Base-by-base conservation (phyloP, 1,140 invertebrate species). In the Zeugodacus cucurbitae region DNA sequence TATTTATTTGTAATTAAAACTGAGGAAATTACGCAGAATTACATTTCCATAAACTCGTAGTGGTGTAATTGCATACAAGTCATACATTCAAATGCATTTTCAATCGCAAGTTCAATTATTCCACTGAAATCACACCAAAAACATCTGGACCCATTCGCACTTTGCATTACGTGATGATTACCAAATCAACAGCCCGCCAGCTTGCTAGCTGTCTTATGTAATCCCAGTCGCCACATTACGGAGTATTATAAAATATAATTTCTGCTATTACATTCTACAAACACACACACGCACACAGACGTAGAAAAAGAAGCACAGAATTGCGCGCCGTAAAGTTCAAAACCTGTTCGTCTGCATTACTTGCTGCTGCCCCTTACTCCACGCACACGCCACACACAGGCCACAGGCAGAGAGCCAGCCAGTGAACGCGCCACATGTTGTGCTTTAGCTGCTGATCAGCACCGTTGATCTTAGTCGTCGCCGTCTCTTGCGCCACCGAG, bases 161-260 rank as follows among this genome's bases (percentile, higher is more conserved):
- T 82, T 48, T 34, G 26, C 37, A 82, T 82, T 48, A 54, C 44
- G 74, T 78, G 74, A 10, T 48, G 67, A 74, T 82, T 82, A 48
- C 41, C 20, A 29, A 48, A 48, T 48, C n/a, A 26, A 4, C 41
- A 82, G 41, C 34, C 20, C 22, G n/a, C 41, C 74, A 48, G 41
- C 67, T 34, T 29, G 20, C 22, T 14, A 29, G 29, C 29, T 74
- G 44, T 82, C 74, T 82, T 82, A 82, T 82, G 74, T 82, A 82
- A 82, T 26, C 37, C 37, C 37, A 82, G 26, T 54, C 74, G 74
- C 41, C 22, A 48, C n/a, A 82, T 82, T 82, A 82, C 34, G 22
- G 74, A 6, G 41, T 82, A 82, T 48, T 82, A 48, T 82, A 48
- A 82, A 82, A 82, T 82, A 82, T 82, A 82, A 82, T 82, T 2